Evolutionary conservation across 2,113 vertebrate species (phyloP), one percentile per base, ranked within the genome.

Genomic region (Sminthopsis crassicaudata): DNA sequence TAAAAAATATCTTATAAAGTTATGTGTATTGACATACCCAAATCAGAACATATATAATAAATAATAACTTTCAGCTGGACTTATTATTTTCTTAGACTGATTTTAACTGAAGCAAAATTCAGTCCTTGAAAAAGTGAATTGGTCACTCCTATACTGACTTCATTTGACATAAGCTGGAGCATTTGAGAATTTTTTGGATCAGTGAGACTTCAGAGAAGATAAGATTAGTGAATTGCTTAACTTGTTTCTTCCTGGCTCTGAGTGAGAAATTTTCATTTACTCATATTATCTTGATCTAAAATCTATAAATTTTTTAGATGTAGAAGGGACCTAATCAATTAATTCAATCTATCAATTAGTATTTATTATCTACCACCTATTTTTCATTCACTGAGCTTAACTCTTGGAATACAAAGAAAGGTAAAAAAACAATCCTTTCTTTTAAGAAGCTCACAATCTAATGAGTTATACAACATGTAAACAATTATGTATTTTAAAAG

Each of bases 291-390:
- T 19, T 76, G 60, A 14, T n/a, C 60, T n/a, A 7, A 19, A 16
- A 76, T 76, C 60, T 67, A 19, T n/a, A 12, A 19, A n/a, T 76
- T 19, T 19, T 42, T 84, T 42, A 42, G 14, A 84, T 8, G 36
- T 42, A n/a, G 30, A n/a, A 42, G 67, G 57, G 19, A 42, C n/a
- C 19, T 84, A 84, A 84, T 42, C 90, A 51, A 51, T 51, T 51
- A 51, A 92, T 54, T 93, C 51, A 96, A 46, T 91, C 27, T 93
- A 55, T 93, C 46, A 92, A 51, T 10, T 30, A n/a, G 27, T 92
- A 97, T 90, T 1, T 88, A 91, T 30, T 91, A 46, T 1, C 93
- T 46, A 8, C n/a, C 0, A 89, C 7, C 53, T 91, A 60, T 22
- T 3, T 89, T n/a, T 27, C 57, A 90, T 53, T 25, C 3, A 94